phyloP scores from a whole-genome alignment of 2,797 vertebrate genomes.

The Falco naumanni region DNA sequence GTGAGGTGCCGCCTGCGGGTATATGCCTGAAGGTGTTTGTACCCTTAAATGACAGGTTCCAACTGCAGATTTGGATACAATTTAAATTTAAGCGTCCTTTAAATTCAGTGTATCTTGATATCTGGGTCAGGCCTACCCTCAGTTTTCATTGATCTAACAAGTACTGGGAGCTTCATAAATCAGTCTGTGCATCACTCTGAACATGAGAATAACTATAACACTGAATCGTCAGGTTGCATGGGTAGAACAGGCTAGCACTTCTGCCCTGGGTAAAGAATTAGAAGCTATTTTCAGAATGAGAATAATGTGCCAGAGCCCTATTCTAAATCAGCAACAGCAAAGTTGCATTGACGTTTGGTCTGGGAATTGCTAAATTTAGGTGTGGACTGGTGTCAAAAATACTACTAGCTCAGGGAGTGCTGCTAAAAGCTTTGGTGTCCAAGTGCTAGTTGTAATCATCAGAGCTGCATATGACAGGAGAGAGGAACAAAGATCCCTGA shows the following conservation, averaged over 20 bases:
- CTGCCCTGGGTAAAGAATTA: neutral
- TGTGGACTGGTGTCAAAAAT: constrained; percentile 28
- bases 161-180: neutral
- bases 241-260: neutral
- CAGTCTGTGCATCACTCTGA: neutral
- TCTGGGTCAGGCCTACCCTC: neutral
- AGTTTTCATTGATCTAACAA: neutral
- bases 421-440: neutral
- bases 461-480: neutral
- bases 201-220: neutral
- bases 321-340: constrained; percentile 40
- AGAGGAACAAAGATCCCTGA: neutral
- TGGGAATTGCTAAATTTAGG: constrained; percentile 62
- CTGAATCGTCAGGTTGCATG: neutral
- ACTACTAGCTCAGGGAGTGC: neutral
- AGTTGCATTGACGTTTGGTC: constrained; percentile 5
- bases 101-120: neutral
- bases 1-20: neutral
- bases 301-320: constrained; percentile 34
- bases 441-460: neutral
- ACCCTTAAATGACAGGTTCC: neutral
- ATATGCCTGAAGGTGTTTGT: neutral
- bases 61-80: neutral
- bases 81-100: constrained; percentile 1
- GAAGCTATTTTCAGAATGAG: constrained; percentile 55